Conservation (phyloP, 2,113 vertebrate genomes). For the Oplegnathus fasciatus region DNA sequence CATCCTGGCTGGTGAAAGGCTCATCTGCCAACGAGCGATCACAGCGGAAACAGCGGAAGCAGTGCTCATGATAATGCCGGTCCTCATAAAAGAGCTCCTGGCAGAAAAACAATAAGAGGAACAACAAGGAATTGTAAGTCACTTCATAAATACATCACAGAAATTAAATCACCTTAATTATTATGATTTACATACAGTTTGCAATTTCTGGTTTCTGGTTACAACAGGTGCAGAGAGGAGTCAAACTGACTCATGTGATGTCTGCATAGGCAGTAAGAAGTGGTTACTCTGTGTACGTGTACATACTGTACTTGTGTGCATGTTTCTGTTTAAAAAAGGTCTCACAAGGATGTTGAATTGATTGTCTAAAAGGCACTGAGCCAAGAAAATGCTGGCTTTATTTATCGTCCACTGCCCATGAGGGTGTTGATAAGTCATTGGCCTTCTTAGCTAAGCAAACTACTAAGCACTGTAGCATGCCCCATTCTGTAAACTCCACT, state of each 20-base stretch:
- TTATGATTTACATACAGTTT: background rate
- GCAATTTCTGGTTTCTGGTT: conserved; percentile 24
- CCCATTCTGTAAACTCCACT: conserved; percentile 44
- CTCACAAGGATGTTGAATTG: conserved; percentile 23
- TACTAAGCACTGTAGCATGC: conserved; percentile 26
- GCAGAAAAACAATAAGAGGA: conserved; percentile 3
- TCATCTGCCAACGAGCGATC: conserved; percentile 95
- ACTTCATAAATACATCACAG: conserved; percentile 24
- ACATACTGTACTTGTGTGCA: background rate
- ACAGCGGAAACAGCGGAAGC: conserved; percentile 97
- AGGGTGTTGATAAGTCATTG: conserved; percentile 60
- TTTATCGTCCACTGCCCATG: conserved; percentile 43
- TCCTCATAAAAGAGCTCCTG: conserved; percentile 99
- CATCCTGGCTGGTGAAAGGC: conserved; percentile 96
- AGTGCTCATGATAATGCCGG: conserved; percentile 96
- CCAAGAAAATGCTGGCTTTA: conserved; percentile 54
- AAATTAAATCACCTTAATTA: background rate
- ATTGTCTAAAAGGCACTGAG: conserved; percentile 31
- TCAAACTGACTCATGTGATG: conserved; percentile 47
- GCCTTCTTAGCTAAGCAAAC: conserved; percentile 47
- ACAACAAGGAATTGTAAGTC: conserved; percentile 8
- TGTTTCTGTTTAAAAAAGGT: conserved; percentile 18
- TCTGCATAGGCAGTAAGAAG: conserved; percentile 43
- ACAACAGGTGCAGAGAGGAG: conserved; percentile 20
- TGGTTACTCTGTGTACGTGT: background rate